Conservation (phyloP, 2,888 invertebrate species). For the Hirtodrosophila trivittata region DNA sequence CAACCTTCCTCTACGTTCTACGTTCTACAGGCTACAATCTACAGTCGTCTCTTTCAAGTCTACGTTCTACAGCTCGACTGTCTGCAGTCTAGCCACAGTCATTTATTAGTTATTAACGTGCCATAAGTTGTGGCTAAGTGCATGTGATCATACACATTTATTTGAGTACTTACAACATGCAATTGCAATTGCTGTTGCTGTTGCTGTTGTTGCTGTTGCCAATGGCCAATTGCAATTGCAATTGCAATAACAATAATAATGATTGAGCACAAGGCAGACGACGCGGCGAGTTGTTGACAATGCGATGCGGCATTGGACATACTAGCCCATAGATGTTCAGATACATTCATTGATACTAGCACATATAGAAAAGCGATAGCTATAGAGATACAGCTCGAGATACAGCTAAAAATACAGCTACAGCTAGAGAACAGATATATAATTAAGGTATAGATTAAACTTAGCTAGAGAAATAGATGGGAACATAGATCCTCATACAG, state of each 20-base stretch:
- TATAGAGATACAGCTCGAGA: background rate
- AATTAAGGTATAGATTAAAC: no score
- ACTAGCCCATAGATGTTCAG: slow-evolving; percentile 6
- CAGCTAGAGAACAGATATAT: no score
- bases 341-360: background rate
- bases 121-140: slow-evolving; percentile 36
- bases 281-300: slow-evolving; percentile 66
- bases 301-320: slow-evolving; percentile 41
- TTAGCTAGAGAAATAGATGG: background rate
- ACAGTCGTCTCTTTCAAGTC: background rate
- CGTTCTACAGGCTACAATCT: background rate
- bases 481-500: no score
- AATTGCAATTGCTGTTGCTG: slow-evolving; percentile 32
- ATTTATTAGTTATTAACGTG: slow-evolving; percentile 63
- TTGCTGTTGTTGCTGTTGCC: slow-evolving; percentile 37
- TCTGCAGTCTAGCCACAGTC: slow-evolving; percentile 53
- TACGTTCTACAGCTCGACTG: slow-evolving; percentile 18
- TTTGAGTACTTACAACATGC: slow-evolving; percentile 39
- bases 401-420: slow-evolving; percentile 1
- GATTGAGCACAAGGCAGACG: slow-evolving; percentile 76
- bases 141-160: slow-evolving; percentile 51
- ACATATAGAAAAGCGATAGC: no score
- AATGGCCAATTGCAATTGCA: slow-evolving; percentile 13
- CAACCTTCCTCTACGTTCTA: background rate
- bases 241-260: slow-evolving; percentile 45